Evolutionary conservation across 2,113 vertebrate species (phyloP).

Genomic region (Herpetotheres cachinnans): DNA sequence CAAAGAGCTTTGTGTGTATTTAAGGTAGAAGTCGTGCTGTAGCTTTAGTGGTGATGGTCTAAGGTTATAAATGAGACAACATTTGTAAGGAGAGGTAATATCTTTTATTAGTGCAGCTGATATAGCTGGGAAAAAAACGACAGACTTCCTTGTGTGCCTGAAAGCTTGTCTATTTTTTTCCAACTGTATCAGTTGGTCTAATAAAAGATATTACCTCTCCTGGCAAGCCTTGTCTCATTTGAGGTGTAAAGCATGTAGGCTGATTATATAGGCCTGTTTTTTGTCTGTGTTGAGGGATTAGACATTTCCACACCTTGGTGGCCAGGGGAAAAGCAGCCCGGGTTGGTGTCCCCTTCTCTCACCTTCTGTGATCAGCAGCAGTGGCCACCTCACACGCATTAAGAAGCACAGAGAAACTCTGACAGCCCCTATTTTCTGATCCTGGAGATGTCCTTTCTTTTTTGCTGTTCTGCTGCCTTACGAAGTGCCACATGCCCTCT

Average conservation of each 20-base stretch:
- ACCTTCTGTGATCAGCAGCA: background rate
- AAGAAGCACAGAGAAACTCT: background rate
- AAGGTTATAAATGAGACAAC: constrained; percentile 60
- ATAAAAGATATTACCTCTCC: constrained; percentile 42
- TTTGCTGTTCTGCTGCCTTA: background rate
- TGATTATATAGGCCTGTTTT: background rate
- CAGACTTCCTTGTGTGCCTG: background rate
- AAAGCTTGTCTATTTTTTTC: constrained; percentile 32
- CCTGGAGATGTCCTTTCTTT: background rate
- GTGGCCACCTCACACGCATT: background rate
- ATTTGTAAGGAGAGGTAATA: constrained; percentile 50
- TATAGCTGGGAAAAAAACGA: background rate
- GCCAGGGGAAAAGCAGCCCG: accelerated
- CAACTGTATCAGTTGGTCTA: background rate
- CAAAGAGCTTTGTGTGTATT: constrained; percentile 21
- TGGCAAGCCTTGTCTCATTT: background rate
- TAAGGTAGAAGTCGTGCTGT: background rate
- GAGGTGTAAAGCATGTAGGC: background rate
- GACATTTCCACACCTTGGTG: background rate
- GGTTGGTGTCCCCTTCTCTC: background rate
- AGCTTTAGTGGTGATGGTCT: background rate
- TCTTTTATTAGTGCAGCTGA: constrained; percentile 47
- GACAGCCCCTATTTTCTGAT: background rate
- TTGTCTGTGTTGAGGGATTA: background rate
- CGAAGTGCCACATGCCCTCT: background rate